These are phyloP conservation scores for Heliconius cydno DNA, from an alignment of 2,888 invertebrate species.

Conservation along the genomic window DNA sequence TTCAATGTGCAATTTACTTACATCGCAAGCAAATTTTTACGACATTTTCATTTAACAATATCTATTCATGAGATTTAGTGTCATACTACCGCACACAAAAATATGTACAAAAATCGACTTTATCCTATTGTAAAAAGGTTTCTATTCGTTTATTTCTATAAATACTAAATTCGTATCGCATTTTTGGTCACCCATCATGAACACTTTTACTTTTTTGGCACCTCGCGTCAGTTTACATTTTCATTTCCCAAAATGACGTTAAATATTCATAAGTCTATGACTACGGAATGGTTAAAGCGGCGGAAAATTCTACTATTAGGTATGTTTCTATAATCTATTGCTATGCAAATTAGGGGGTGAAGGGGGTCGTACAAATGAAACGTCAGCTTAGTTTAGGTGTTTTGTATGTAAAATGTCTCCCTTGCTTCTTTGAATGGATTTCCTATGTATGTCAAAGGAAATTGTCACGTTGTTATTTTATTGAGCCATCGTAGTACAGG, in stretches of 20 bases:
- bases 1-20: not conserved
- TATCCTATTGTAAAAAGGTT: slow-evolving; percentile 22
- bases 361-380: slow-evolving; percentile 8
- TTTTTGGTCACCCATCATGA: slow-evolving; percentile 28
- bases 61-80: slow-evolving; percentile 75
- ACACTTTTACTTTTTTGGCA: slow-evolving; percentile 38
- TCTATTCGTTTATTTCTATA: slow-evolving; percentile 20
- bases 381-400: slow-evolving; percentile 1
- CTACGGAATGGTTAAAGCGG: slow-evolving; percentile 32
- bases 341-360: slow-evolving; percentile 12
- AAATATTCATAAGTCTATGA: slow-evolving; percentile 41
- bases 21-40: slow-evolving; percentile 63
- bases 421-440: not conserved
- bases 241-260: slow-evolving; percentile 40
- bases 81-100: slow-evolving; percentile 47
- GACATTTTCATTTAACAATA: slow-evolving; percentile 74
- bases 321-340: slow-evolving; percentile 23
- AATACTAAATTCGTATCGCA: slow-evolving; percentile 30
- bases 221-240: slow-evolving; percentile 42
- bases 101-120: slow-evolving; percentile 20
- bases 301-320: slow-evolving; percentile 30
- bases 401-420: not conserved
- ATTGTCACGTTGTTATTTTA: not conserved
- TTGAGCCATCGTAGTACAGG: too few species aligned
- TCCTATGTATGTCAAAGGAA: not conserved